These are phyloP conservation scores for Enteromius argenteus DNA, from an alignment of 2,797 vertebrate genomes.

Conservation along the genomic window DNA sequence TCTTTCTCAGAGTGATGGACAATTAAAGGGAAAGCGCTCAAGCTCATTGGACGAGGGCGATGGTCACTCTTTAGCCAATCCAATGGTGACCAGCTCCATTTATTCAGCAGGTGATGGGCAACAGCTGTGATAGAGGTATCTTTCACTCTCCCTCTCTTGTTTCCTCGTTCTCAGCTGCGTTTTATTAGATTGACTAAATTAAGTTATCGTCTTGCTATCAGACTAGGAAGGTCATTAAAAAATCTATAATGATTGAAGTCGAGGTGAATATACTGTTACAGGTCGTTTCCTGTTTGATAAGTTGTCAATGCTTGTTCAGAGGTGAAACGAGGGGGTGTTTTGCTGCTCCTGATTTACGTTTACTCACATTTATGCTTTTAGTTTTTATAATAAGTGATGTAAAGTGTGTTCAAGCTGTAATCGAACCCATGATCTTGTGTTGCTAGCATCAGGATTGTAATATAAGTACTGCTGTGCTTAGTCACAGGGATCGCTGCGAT, in stretches of 20 bases:
- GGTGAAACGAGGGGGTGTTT: neutral
- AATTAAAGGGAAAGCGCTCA: constrained; percentile 54
- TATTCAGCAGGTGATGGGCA: constrained; percentile 88
- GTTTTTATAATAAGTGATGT: neutral
- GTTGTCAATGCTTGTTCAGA: neutral
- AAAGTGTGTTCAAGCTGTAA: constrained; percentile 1
- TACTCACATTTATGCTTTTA: neutral
- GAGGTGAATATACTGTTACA: neutral
- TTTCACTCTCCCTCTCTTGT: constrained; percentile 28
- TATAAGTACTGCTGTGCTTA: constrained; percentile 37
- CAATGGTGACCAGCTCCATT: constrained; percentile 69
- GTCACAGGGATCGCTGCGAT: constrained; percentile 39
- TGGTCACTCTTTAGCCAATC: constrained; percentile 69
- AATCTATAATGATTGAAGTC: constrained; percentile 29
- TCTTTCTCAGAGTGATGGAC: constrained; percentile 55
- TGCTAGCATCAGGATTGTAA: neutral
- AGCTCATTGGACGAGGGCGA: constrained; percentile 71
- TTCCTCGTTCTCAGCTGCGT: constrained; percentile 31
- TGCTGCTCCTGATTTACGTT: neutral
- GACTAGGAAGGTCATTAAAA: constrained; percentile 11
- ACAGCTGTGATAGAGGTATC: constrained; percentile 96
- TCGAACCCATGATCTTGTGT: neutral
- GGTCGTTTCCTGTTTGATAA: constrained; percentile 27
- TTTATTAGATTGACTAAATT: constrained; percentile 37
- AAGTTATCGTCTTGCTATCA: constrained; percentile 12